Evolutionary conservation across 1,140 invertebrate genomes (phyloP), one percentile per base, ranked within the genome.

Genomic region (Apis dorsata): DNA sequence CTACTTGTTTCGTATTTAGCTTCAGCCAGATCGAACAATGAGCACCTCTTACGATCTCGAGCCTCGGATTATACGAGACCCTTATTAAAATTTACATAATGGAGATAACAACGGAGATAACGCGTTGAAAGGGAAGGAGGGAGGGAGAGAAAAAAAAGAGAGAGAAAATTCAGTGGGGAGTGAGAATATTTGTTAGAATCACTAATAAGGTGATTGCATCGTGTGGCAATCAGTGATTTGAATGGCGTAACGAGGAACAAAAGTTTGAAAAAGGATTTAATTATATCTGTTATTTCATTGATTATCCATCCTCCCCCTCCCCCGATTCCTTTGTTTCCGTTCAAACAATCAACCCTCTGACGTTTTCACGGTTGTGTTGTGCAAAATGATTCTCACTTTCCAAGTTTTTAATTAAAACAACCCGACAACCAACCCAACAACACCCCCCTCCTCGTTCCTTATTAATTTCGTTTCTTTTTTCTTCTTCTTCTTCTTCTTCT

Each of bases 331-430:
- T 85, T 79, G 72, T 70, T 85, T 85, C 81, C 85, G 79, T 86
- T 86, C 74, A 78, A 86, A 85, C 74, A 75, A 24, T 24, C 24
- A 24, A 24, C 73, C 51, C 7, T 72, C 63, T 71, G 60, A 53
- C 63, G 79, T 80, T 85, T 60, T 28, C 65, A 79, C 55, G 59
- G 55, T 83, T 49, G 53, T 74, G 85, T 34, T 2, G 34, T 2
- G 34, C 77, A 83, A 79, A 82, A 79, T 63, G 71, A 85, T 78
- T 72, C 68, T n/a, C 63, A 73, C 72, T 81, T 78, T 62, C 5
- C 21, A 82, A 86, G 84, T 85, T 86, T 85, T 86, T 86, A 83
- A 86, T 86, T 86, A 81, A 85, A 85, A 49, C 63, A 74, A 69
- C 59, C 51, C 77, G 28, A 60, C 79, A 59, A n/a, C 12, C 62